Base-by-base conservation (phyloP, 2,797 vertebrate genomes). In the Oceanodroma leucorhoa region DNA sequence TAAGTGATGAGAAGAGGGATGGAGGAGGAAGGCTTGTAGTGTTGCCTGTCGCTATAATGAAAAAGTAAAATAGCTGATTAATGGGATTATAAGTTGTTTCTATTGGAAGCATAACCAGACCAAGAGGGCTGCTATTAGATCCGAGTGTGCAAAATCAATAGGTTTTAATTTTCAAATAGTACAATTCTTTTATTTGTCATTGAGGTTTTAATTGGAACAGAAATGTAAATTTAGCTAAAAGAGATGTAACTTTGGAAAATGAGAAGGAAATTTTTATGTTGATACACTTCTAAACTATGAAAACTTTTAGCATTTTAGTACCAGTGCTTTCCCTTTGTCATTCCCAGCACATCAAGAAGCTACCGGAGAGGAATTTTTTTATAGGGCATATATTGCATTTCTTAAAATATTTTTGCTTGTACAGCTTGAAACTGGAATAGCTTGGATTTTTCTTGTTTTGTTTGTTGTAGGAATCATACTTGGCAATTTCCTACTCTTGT, bases 401-500 rank as follows among this genome's bases (percentile, higher is more conserved):
- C 87, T 89, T 95, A 93, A 96, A 95, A 94, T 95, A 96, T 36
- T 94, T 95, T 85, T 95, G 89, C 94, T 96, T 94, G 76, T 75
- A 66, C 94, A 93, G 87, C 95, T 93, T 92, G 72, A 75, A 95
- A 89, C 84, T 55, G 75, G 90, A 94, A 93, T 95, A 93, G 91
- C 81, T 46, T 76, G 22, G 76, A 24, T 70, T 87, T 94, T 95
- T 91, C 30, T 51, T 83, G 46, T 51, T 73, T 77, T 71, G 30
- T 85, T 92, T 58, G 41, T 58, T 71, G 16, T 87, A 50, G 62
- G 61, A 90, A 57, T 84, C 70, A 46, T 82, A 50, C 54, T 91
- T 94, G 73, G 62, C 69, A 94, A 86, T 95, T 94, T 94, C 77
- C 86, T 90, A 27, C 61, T 78, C 72, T 92, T 92, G 70, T 83